Evolutionary conservation across 2,113 vertebrate species (phyloP).

Genomic region (Pituophis catenifer): DNA sequence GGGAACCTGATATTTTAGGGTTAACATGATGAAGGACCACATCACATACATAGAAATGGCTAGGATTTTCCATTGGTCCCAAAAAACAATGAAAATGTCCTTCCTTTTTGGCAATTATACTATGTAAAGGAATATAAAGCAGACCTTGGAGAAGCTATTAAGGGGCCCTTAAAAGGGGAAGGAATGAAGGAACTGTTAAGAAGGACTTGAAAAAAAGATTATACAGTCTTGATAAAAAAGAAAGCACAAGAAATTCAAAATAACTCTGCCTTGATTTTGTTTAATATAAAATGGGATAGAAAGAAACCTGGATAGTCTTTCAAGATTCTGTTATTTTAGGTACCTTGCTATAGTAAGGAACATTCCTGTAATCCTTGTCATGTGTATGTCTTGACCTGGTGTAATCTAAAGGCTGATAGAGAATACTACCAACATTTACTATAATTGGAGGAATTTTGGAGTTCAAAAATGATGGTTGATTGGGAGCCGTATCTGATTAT

Average conservation of each 20-base stretch:
- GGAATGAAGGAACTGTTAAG: neutral
- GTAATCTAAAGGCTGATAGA: neutral
- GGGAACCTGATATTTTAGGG: neutral
- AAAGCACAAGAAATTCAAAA: neutral
- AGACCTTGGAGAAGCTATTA: neutral
- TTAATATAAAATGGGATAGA: neutral
- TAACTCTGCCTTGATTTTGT: neutral
- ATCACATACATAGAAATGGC: neutral
- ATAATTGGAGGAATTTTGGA: neutral
- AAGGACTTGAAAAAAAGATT: neutral
- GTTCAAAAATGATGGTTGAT: neutral
- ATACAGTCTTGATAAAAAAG: neutral
- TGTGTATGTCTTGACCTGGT: neutral
- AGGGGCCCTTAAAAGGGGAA: neutral
- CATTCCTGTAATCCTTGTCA: neutral
- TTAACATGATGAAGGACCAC: neutral
- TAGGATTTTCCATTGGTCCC: neutral
- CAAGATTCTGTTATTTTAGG: neutral
- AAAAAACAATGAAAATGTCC: neutral
- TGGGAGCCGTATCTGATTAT: neutral
- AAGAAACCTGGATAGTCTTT: neutral
- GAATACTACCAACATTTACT: neutral
- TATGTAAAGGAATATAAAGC: neutral
- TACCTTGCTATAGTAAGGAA: neutral
- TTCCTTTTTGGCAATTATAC: neutral